Evolutionary conservation across 2,888 invertebrate species (phyloP).

Genomic region (Mystacides longicornis): DNA sequence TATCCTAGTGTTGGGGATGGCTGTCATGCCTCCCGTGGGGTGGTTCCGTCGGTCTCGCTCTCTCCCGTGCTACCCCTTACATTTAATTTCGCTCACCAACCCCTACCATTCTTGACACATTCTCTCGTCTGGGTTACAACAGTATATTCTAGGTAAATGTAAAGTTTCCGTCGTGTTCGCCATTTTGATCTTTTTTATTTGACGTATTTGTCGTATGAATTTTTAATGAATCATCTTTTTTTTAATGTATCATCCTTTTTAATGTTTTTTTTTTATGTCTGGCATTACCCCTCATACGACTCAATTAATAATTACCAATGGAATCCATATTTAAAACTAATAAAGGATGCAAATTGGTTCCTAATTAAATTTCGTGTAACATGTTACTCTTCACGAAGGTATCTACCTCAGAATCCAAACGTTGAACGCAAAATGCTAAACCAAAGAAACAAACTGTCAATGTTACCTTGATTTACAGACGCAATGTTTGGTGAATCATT

Average conservation of each 20-base stretch:
- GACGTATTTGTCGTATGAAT: neutral
- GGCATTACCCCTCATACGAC: constrained; percentile 2
- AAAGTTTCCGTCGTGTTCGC: neutral
- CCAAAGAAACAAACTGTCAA: too few species aligned
- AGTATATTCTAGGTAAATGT: too few species aligned
- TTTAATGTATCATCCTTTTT: neutral
- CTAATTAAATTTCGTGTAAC: too few species aligned
- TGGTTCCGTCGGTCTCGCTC: neutral
- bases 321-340: too few species aligned
- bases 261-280: neutral
- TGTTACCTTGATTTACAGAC: too few species aligned
- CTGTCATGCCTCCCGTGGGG: neutral
- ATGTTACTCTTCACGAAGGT: too few species aligned
- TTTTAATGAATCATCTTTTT: neutral
- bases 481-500: too few species aligned
- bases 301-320: too few species aligned
- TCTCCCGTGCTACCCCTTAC: neutral
- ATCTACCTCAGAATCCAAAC: too few species aligned
- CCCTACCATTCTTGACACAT: neutral
- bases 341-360: too few species aligned
- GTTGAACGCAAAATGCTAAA: too few species aligned
- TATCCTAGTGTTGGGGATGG: neutral
- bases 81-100: neutral
- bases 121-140: too few species aligned
- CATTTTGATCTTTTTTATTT: neutral